These are phyloP conservation scores for Suillia variegata DNA, from an alignment of 2,888 invertebrate species.

Conservation along the genomic window DNA sequence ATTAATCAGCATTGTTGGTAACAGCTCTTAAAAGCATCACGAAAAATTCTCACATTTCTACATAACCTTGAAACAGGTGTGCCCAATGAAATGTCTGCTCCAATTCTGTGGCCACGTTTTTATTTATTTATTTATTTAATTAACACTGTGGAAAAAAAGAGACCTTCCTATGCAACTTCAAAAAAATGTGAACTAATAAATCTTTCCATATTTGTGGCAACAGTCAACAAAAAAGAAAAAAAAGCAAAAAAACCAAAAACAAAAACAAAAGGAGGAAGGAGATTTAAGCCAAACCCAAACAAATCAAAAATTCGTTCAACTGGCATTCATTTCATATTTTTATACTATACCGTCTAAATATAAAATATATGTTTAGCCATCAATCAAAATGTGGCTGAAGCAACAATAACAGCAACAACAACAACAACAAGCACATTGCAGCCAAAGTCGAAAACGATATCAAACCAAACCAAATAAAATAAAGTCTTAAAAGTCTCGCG, in stretches of 20 bases:
- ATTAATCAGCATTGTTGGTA: neutral
- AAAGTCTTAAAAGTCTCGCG: neutral
- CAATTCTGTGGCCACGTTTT: neutral
- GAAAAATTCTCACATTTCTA: too few relatives aligned
- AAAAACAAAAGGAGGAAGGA: conserved; percentile 5
- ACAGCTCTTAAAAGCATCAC: too few relatives aligned
- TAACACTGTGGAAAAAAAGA: conserved; percentile 11
- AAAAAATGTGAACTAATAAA: conserved; percentile 46
- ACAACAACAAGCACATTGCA: neutral
- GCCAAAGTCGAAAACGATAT: neutral
- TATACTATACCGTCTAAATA: neutral
- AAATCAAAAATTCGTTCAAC: conserved; percentile 28
- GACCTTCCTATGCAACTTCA: neutral
- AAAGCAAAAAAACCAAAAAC: conserved; percentile 17
- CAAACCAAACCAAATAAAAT: conserved; percentile 5
- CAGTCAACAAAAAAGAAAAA: conserved; percentile 13
- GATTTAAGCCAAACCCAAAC: conserved; percentile 32
- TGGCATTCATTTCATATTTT: neutral
- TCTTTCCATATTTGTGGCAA: conserved; percentile 23
- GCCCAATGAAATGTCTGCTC: neutral
- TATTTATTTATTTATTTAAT: conserved; percentile 5
- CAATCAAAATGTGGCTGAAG: conserved; percentile 18
- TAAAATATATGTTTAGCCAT: conserved; percentile 22
- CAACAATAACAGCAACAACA: neutral
- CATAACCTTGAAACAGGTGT: conserved; percentile 4